Evolutionary conservation across 2,888 invertebrate species (phyloP), one percentile per base, ranked within the genome.

Genomic region (Linhomoeus sp.): DNA sequence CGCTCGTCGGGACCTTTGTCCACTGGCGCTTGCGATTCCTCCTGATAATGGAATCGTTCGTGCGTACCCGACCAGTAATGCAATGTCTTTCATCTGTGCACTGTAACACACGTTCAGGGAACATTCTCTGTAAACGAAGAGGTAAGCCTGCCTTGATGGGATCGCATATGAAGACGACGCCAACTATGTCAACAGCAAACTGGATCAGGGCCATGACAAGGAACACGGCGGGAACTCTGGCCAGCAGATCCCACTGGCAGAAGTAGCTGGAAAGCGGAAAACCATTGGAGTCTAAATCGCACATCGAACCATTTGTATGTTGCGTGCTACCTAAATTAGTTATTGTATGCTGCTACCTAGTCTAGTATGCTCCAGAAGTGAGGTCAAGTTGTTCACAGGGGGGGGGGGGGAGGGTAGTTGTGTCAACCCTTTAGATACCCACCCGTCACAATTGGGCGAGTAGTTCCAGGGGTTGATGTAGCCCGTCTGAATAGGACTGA

Each of bases 401-500:
- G n/a, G n/a, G n/a, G n/a, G n/a, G n/a, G n/a, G n/a, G n/a, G n/a
- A n/a, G n/a, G n/a, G n/a, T n/a, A n/a, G n/a, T n/a, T n/a, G 29
- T 12, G 29, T 29, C 7, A 9, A 12, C 29, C 12, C 29, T 5
- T 5, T 12, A 12, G 29, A 12, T 12, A 29, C 29, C 29, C 29
- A 29, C 29, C 29, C 12, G 29, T 29, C 29, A 12, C 29, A 29
- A 12, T 29, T 12, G 7, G 29, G 29, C 12, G 29, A 5, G 29
- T 29, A 29, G 12, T 29, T 29, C 7, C 12, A 5, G 7, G 29
- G 29, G 12, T 29, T 29, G 29, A 29, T 29, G 12, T 29, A 29
- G 29, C 7, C 29, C 7, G 29, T 29, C 12, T 67, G 63, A 19
- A 67, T 50, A 46, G 64, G 65, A 38, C 65, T 57, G 49, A 66